Percentiles rank a stretch among this genome's conserved stretches.
Conservation (phyloP, 2,797 vertebrate species). For the Falco biarmicus region DNA sequence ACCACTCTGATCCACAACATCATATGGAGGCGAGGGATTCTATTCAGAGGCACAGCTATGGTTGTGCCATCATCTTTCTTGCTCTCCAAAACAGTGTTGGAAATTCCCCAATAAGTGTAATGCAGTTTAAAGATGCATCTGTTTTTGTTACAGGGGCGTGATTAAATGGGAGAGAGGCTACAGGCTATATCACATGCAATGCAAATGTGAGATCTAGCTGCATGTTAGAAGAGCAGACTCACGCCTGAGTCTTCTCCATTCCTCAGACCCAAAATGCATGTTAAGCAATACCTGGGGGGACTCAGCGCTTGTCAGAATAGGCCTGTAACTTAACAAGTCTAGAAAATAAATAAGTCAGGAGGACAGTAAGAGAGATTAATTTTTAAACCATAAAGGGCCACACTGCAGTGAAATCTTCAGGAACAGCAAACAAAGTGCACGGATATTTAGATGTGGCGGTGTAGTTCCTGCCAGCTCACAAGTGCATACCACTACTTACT, state of each 20-base stretch:
- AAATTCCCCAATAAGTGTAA: background rate
- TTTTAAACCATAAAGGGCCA: background rate
- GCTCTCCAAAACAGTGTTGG: background rate
- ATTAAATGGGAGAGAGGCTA: background rate
- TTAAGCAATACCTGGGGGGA: rapidly evolving
- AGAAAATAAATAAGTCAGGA: background rate
- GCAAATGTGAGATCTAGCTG: too few species aligned
- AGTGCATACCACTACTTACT: background rate
- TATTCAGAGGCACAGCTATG: background rate
- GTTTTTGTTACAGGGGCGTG: background rate
- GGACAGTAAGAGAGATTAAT: rapidly evolving
- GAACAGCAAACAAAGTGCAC: rapidly evolving
- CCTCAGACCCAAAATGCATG: background rate
- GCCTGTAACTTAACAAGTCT: background rate
- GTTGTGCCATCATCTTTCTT: background rate
- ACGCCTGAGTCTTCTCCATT: background rate
- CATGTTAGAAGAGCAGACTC: background rate
- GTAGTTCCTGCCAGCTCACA: background rate
- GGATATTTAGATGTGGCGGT: background rate
- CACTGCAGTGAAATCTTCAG: rapidly evolving
- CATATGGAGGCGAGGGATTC: rapidly evolving
- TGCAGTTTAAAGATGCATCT: background rate
- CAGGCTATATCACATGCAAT: too few species aligned
- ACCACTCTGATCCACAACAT: background rate
- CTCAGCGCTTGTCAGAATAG: background rate